phyloP scores from a whole-genome alignment of 30 jellyfish, hydroid and myxozoan genomes.

The Aurelia aurita complex sp. Pacific region DNA sequence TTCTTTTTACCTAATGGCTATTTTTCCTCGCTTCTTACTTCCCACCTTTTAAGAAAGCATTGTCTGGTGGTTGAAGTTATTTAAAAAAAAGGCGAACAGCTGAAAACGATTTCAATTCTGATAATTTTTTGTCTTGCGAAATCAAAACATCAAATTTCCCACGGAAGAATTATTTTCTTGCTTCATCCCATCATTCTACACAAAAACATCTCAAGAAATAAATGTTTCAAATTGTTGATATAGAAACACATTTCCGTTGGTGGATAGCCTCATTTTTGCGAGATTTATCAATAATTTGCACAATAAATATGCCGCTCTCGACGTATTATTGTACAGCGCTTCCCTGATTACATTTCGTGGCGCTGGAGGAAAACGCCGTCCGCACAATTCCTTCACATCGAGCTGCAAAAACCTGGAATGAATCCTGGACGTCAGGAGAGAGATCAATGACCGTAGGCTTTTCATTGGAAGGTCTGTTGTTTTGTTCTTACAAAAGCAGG shows the following conservation, averaged over 20 bases:
- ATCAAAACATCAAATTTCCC: neutral
- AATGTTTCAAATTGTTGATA: neutral
- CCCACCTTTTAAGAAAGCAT: too few relatives aligned
- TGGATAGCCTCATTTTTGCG: slow-evolving; percentile 3
- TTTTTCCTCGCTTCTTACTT: too few relatives aligned
- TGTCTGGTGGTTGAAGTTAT: too few relatives aligned
- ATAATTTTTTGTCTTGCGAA: neutral
- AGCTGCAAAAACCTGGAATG: too few relatives aligned
- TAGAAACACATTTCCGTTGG: slow-evolving; percentile 5
- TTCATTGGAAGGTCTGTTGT: too few relatives aligned
- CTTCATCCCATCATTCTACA: neutral
- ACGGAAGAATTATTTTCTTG: neutral
- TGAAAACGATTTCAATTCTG: neutral
- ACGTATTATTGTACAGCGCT: neutral
- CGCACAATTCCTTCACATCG: too few relatives aligned
- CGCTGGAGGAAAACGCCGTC: too few relatives aligned
- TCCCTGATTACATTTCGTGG: slow-evolving; percentile 5
- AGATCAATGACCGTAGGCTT: too few relatives aligned
- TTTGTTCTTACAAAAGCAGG: too few relatives aligned
- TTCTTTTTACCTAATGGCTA: too few relatives aligned
- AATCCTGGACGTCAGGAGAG: too few relatives aligned
- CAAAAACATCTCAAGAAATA: neutral
- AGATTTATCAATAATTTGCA: neutral
- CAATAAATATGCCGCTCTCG: slow-evolving; percentile 1
- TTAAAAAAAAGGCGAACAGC: too few relatives aligned